These are phyloP conservation scores for Euspilapteryx auroguttella DNA, from an alignment of 2,888 invertebrate species.

Conservation along the genomic window DNA sequence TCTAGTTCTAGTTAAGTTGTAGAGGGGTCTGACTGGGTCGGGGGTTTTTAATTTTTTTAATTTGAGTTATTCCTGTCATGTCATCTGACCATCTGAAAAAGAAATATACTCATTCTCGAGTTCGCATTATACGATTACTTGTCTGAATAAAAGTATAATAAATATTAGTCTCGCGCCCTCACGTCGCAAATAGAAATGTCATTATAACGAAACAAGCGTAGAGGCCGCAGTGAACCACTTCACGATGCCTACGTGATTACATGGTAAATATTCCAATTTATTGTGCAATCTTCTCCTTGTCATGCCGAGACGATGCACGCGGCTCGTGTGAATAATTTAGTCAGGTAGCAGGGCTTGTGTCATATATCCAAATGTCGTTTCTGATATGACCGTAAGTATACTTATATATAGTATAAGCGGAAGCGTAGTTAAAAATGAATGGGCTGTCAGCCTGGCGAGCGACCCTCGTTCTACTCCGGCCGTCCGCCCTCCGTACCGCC, in stretches of 20 bases:
- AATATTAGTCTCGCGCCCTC: too few relatives aligned
- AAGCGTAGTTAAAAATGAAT: conserved; percentile 40
- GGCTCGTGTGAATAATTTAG: conserved; percentile 46
- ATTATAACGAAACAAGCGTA: conserved; percentile 15
- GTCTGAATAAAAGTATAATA: too few relatives aligned
- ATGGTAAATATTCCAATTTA: conserved; percentile 52
- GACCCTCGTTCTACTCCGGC: too few relatives aligned
- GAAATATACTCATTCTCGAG: too few relatives aligned
- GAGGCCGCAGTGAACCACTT: conserved; percentile 18
- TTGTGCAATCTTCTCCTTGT: conserved; percentile 44
- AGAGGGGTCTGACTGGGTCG: too few relatives aligned
- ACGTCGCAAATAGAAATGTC: conserved; percentile 24
- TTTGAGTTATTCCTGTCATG: too few relatives aligned
- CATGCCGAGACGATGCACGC: conserved; percentile 31
- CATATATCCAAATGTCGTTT: conserved; percentile 54
- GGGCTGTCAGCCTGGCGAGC: conserved; percentile 30
- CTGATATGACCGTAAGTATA: conserved; percentile 17
- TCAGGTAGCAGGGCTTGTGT: conserved; percentile 33
- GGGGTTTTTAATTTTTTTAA: too few relatives aligned
- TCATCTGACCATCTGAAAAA: too few relatives aligned
- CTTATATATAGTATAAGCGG: neutral
- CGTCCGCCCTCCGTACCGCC: too few relatives aligned
- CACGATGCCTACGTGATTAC: conserved; percentile 43
- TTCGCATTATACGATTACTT: too few relatives aligned
- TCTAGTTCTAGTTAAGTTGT: too few relatives aligned